These are phyloP conservation scores for Oncopeltus fasciatus DNA, from an alignment of 1,140 invertebrate genomes.

Conservation along the genomic window DNA sequence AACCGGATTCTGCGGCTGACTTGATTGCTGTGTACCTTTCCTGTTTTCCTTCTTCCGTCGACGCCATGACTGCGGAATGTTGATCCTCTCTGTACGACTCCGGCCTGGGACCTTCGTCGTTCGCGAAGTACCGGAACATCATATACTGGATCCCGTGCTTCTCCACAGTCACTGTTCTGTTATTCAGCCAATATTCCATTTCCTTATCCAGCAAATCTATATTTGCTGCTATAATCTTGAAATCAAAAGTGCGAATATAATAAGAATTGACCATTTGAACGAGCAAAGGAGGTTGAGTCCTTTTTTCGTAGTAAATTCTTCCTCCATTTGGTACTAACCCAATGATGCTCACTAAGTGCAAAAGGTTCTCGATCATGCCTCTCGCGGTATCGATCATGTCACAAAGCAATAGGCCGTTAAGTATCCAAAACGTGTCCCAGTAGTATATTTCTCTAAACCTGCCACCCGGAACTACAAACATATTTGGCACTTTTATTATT, in stretches of 20 bases:
- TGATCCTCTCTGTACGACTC: slow-evolving; percentile 47
- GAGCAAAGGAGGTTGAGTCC: slow-evolving; percentile 69
- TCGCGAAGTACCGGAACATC: slow-evolving; percentile 40
- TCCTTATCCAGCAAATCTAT: slow-evolving; percentile 46
- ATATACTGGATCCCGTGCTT: slow-evolving; percentile 39
- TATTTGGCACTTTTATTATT: slow-evolving; percentile 76
- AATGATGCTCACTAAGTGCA: slow-evolving; percentile 45
- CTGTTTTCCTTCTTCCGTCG: not conserved
- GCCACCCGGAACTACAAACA: slow-evolving; percentile 74
- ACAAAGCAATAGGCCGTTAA: slow-evolving; percentile 57
- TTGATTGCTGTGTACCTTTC: slow-evolving; percentile 36
- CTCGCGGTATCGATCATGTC: slow-evolving; percentile 57
- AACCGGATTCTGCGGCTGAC: slow-evolving; percentile 44
- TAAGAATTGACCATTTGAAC: slow-evolving; percentile 63
- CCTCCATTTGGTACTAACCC: slow-evolving; percentile 68
- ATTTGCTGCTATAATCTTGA: slow-evolving; percentile 34
- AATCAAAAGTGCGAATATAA: slow-evolving; percentile 45
- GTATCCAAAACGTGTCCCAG: slow-evolving; percentile 80
- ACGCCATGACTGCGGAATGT: not conserved
- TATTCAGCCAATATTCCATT: slow-evolving; percentile 46
- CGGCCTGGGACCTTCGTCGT: slow-evolving; percentile 50
- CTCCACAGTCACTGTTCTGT: slow-evolving; percentile 30
- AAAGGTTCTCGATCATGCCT: slow-evolving; percentile 59
- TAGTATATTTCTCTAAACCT: slow-evolving; percentile 77
- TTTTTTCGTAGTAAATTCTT: slow-evolving; percentile 55